Evolutionary conservation across 2,113 vertebrate genomes (phyloP), one percentile per base, ranked within the genome.

Genomic region (Nanorana parkeri): DNA sequence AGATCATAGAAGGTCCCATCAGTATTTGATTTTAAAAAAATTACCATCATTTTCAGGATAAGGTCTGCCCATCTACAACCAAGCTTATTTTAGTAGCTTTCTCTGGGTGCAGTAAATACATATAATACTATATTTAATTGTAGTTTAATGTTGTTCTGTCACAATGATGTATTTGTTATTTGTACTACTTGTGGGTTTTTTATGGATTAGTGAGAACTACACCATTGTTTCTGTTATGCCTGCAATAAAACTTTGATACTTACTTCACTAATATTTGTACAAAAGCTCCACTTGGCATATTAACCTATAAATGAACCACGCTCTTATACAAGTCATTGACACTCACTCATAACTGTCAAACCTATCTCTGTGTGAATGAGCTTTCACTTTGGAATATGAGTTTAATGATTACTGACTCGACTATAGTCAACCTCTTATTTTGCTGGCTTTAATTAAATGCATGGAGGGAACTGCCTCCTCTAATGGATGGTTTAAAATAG

Each of bases 371-470:
- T 69, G 55, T 32, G 65, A 69, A 80, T 47, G 72, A 74, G 63
- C 68, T 28, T 65, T 29, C 32, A 6, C 23, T 20, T 36, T 75
- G 28, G 68, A 54, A 28, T 26, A 32, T 63, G 36, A 72, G 24
- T 82, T 75, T 64, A 74, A 26, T 82, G 47, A 56, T 23, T 82
- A 24, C 55, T 41, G 21, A 32, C 32, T 58, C 17, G 21, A n/a
- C 55, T 67, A 60, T 60, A 68, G n/a, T 51, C n/a, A 72, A 51
- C 68, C 60, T 26, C 67, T 54, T 64, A 72, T 36, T 61, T 63
- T 64, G 58, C 68, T 81, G 78, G 68, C 63, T 81, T 71, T 72
- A 81, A 81, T 80, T 80, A 80, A 69, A 80, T 71, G 28, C 47
- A 66, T 61, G 65, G 78, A 69, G 67, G 67, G 66, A 32, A 69